Conservation (phyloP, 1,140 invertebrate species). For the Lethrus apterus region DNA sequence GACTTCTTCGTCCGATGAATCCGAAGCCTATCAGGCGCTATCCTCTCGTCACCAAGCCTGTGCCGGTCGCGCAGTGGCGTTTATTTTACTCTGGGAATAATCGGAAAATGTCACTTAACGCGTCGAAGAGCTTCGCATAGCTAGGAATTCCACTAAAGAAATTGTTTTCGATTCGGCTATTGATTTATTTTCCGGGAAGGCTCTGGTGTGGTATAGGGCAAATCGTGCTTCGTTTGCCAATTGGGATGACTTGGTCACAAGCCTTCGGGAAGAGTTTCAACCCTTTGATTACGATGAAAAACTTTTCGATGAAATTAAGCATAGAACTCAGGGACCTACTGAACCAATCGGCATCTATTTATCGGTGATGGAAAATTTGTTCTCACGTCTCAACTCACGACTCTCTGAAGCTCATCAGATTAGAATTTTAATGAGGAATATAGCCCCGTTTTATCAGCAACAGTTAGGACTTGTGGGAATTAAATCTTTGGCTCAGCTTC, state of each 20-base stretch:
- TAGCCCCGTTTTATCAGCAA: neutral
- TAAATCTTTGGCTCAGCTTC: neutral
- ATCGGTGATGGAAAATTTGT: neutral
- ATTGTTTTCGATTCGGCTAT: conserved; percentile 2
- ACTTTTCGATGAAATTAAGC: neutral
- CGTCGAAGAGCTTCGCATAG: conserved; percentile 6
- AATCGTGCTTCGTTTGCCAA: neutral
- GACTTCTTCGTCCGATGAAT: too few relatives aligned
- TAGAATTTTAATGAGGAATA: neutral
- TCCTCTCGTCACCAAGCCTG: too few relatives aligned
- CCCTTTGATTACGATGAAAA: neutral
- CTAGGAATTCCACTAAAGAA: conserved; percentile 5
- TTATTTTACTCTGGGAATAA: too few relatives aligned
- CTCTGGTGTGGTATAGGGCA: conserved; percentile 7
- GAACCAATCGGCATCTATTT: neutral
- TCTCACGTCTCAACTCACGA: neutral
- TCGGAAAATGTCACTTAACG: conserved; percentile 3
- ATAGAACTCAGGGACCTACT: neutral
- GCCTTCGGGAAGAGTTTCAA: neutral
- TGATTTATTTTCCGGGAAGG: conserved; percentile 4
- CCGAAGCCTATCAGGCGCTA: too few relatives aligned
- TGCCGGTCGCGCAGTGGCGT: too few relatives aligned
- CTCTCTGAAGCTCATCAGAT: neutral
- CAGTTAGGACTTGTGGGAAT: neutral
- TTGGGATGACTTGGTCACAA: too few relatives aligned